Percentiles rank a stretch among this genome's conserved stretches.
These are phyloP conservation scores for Mylabris phalerata DNA, from an alignment of 1,140 invertebrate species.

Conservation along the genomic window DNA sequence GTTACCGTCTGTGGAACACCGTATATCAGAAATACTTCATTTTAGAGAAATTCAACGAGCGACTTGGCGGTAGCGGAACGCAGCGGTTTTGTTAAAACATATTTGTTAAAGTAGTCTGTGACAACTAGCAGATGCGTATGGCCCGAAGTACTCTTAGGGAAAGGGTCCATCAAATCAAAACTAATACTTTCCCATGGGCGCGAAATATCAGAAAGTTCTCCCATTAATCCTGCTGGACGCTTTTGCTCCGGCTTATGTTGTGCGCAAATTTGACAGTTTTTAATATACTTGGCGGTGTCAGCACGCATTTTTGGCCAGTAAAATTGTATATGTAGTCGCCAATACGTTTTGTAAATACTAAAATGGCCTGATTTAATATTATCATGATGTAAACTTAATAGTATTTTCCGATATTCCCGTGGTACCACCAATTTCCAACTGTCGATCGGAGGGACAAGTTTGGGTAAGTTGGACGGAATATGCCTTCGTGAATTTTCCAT, in stretches of 20 bases:
- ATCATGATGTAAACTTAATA: conserved; percentile 1
- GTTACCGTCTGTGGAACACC: conserved; percentile 2
- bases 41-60: conserved; percentile 15
- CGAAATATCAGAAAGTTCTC: conserved; percentile 6
- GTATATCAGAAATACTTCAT: conserved; percentile 11
- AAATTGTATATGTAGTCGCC: conserved; percentile 15
- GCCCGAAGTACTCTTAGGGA: not conserved
- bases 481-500: conserved; percentile 1
- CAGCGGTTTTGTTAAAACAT: conserved; percentile 18
- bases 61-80: conserved; percentile 25
- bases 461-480: not conserved
- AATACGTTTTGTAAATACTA: conserved; percentile 31
- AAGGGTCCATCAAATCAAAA: conserved; percentile 17
- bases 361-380: conserved; percentile 17
- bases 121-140: conserved; percentile 7
- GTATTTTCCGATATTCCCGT: not conserved
- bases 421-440: not conserved
- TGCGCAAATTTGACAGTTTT: conserved; percentile 28
- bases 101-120: conserved; percentile 40
- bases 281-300: conserved; percentile 28
- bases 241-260: conserved; percentile 25
- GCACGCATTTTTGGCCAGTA: conserved; percentile 33
- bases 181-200: conserved; percentile 7
- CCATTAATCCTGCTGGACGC: conserved; percentile 29
- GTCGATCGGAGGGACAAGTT: not conserved